A percentile compares a stretch with the other conserved stretches of the same genome.
These are phyloP conservation scores for Selenia dentaria DNA, from an alignment of 2,888 invertebrate genomes.

Conservation along the genomic window DNA sequence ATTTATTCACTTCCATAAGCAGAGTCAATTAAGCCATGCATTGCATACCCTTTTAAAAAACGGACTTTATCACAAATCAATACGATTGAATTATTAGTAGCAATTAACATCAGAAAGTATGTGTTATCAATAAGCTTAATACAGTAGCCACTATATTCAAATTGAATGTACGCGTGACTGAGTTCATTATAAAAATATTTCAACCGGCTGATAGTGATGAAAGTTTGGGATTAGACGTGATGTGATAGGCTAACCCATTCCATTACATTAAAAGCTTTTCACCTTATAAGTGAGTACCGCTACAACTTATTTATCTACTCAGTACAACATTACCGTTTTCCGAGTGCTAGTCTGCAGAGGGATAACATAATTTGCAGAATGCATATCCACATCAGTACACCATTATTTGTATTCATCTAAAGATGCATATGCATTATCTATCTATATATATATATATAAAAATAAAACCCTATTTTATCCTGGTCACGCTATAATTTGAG, in stretches of 20 bases:
- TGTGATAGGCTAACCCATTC: constrained; percentile 23
- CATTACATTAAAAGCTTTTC: constrained; percentile 34
- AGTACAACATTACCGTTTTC: neutral
- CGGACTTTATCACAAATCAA: constrained; percentile 67
- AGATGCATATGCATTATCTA: too few relatives aligned
- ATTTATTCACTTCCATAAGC: constrained; percentile 41
- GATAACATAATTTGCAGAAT: too few relatives aligned
- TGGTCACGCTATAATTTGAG: too few relatives aligned
- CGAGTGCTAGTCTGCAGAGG: too few relatives aligned
- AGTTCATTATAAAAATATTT: constrained; percentile 70
- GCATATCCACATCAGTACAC: too few relatives aligned
- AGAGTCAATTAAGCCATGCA: constrained; percentile 66
- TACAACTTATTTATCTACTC: constrained; percentile 3
- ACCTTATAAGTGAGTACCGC: constrained; percentile 16
- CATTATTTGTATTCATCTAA: too few relatives aligned
- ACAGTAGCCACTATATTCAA: constrained; percentile 80
- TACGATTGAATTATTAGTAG: constrained; percentile 78
- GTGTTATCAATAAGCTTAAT: constrained; percentile 81
- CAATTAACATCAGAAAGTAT: constrained; percentile 76
- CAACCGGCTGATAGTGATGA: constrained; percentile 58
- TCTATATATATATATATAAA: too few relatives aligned
- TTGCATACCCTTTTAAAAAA: constrained; percentile 64
- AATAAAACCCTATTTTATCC: too few relatives aligned
- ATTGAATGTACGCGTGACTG: constrained; percentile 79
- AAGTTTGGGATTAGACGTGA: constrained; percentile 32